These are phyloP conservation scores for Pelmatolapia mariae DNA, from an alignment of 2,113 vertebrate genomes.

Conservation along the genomic window DNA sequence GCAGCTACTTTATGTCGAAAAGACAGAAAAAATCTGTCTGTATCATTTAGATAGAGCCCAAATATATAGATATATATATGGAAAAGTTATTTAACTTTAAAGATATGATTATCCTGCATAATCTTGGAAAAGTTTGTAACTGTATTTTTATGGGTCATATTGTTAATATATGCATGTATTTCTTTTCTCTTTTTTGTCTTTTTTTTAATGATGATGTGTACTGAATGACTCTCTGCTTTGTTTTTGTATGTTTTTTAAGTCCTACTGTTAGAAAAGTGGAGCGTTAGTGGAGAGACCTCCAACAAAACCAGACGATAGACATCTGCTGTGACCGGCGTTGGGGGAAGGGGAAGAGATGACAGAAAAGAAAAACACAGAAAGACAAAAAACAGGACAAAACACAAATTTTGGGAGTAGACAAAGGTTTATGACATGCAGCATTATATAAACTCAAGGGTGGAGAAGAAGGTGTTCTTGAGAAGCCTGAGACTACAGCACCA, in stretches of 20 bases:
- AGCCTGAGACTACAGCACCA: not conserved
- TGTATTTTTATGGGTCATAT: not conserved
- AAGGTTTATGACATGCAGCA: not conserved
- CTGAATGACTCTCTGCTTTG: not conserved
- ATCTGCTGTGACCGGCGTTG: not conserved
- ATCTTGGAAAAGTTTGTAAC: not conserved
- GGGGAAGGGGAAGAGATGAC: not conserved
- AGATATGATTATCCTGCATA: not conserved
- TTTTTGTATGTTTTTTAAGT: not conserved
- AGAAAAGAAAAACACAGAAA: not conserved
- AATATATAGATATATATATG: not conserved
- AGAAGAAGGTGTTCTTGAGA: not conserved
- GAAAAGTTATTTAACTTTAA: not conserved
- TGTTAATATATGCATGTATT: not conserved
- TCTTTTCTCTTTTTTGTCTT: not conserved
- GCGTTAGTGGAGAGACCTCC: not conserved
- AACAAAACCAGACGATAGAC: not conserved
- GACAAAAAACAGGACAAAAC: not conserved
- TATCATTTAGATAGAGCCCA: not conserved
- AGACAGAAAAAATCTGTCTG: not conserved
- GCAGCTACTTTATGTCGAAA: rapidly evolving
- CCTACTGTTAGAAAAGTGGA: not conserved
- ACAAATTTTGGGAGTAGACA: not conserved
- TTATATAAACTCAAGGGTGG: not conserved
- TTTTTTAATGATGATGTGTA: not conserved